Conservation (phyloP, 2,113 vertebrate species). For the Serinus canaria region DNA sequence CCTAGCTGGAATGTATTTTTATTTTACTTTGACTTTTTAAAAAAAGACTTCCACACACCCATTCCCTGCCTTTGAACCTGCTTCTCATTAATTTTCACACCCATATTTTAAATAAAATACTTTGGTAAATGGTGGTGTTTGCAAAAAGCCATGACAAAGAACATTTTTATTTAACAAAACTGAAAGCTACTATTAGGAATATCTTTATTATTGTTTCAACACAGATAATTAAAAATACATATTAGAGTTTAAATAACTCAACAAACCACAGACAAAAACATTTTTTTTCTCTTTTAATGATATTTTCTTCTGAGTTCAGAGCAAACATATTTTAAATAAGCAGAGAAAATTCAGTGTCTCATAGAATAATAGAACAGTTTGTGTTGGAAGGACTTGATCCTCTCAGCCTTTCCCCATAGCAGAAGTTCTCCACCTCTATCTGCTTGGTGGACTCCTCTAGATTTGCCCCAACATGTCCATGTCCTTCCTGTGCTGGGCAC, state of each 20-base stretch:
- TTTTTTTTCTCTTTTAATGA: not conserved
- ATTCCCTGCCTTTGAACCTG: fast-evolving
- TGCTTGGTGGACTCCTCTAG: not conserved
- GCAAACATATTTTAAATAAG: not conserved
- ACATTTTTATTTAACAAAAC: not conserved
- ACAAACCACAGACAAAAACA: not conserved
- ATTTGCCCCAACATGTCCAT: not conserved
- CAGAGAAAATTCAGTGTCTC: not conserved
- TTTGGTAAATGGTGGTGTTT: not conserved
- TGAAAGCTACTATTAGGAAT: not conserved
- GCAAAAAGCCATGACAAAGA: not conserved
- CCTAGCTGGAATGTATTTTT: not conserved
- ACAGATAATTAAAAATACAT: not conserved
- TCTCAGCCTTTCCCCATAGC: not conserved
- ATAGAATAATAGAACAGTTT: not conserved
- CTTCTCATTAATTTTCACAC: not conserved
- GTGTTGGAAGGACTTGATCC: not conserved
- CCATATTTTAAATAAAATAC: not conserved
- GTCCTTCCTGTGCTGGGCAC: not conserved
- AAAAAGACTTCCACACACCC: fast-evolving
- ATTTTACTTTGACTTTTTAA: not conserved
- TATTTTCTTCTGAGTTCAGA: not conserved
- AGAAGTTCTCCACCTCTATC: not conserved
- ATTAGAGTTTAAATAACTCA: not conserved
- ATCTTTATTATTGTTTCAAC: not conserved